phyloP scores from a whole-genome alignment of 1,140 invertebrate species.

The Thaumatotibia leucotreta region DNA sequence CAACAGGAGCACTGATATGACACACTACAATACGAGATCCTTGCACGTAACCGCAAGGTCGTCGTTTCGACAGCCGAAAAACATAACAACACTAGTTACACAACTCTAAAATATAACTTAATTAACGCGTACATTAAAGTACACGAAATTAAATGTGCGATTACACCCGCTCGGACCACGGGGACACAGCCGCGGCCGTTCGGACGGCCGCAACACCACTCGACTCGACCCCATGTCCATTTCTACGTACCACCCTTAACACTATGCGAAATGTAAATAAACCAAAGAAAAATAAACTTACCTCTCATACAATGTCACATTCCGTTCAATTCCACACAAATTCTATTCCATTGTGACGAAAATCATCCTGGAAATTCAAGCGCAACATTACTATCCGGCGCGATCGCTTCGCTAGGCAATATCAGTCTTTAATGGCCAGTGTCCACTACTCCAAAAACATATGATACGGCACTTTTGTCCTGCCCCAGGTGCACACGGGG shows the following conservation, averaged over 20 bases:
- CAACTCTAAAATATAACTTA: slow-evolving; percentile 35
- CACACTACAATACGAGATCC: slow-evolving; percentile 30
- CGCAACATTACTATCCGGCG: slow-evolving; percentile 69
- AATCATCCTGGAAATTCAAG: slow-evolving; percentile 70
- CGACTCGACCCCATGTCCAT: slow-evolving; percentile 41
- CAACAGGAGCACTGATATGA: neutral
- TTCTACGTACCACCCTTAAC: slow-evolving; percentile 50
- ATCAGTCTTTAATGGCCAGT: slow-evolving; percentile 66
- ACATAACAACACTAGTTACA: slow-evolving; percentile 58
- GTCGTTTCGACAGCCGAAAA: slow-evolving; percentile 33
- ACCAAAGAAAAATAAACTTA: slow-evolving; percentile 61
- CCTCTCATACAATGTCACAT: slow-evolving; percentile 76
- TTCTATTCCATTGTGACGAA: slow-evolving; percentile 63
- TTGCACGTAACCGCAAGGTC: slow-evolving; percentile 43
- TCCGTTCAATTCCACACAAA: slow-evolving; percentile 71
- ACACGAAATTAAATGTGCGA: slow-evolving; percentile 16
- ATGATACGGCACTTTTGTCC: slow-evolving; percentile 70
- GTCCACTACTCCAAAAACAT: slow-evolving; percentile 72
- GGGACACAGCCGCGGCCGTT: slow-evolving; percentile 41
- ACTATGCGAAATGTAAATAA: slow-evolving; percentile 67
- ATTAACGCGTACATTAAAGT: slow-evolving; percentile 10
- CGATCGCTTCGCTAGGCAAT: slow-evolving; percentile 68
- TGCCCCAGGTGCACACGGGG: slow-evolving; percentile 46
- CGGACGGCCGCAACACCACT: slow-evolving; percentile 47
- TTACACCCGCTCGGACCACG: slow-evolving; percentile 28